Evolutionary conservation across 2,888 invertebrate species (phyloP), one percentile per base, ranked within the genome.

Genomic region (Drosophila maculinotata): DNA sequence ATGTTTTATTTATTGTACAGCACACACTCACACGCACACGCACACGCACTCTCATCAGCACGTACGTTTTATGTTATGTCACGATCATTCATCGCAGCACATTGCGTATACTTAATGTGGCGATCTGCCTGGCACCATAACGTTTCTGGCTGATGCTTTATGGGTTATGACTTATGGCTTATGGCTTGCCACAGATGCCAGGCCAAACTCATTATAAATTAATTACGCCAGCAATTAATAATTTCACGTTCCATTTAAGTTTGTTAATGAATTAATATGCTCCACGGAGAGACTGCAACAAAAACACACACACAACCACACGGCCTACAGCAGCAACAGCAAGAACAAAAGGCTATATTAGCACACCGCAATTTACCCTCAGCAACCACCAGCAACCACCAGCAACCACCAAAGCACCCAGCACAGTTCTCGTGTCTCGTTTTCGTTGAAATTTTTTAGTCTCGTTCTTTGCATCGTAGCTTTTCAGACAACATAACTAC

Each of bases 241-340:
- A 82, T 85, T 85, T 77, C 75, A 82, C 81, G 75, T 77, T 68
- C 75, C 82, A 81, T 85, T 81, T 75, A 79, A 79, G 75, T 82
- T 82, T 68, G 69, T 72, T 67, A 74, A 76, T 79, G 54, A 64
- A 76, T 79, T 79, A 74, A 70, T 62, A 66, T 52, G 67, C 51
- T 63, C 54, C 64, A 58, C 66, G 72, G 60, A 53, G 57, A 63
- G 62, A 67, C 66, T 59, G 54, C 69, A 73, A 57, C 52, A 69
- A 54, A 10, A 44, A 58, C 23, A 57, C 39, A 45, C 38, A 36
- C 48, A 51, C 38, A 53, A 20, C 33, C 44, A 58, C 57, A 65
- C 23, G 26, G 44, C 58, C 60, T 42, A 56, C 28, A 58, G 15
- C 8, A 51, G 10, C 9, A 51, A 42, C 41, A 48, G 35, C 41